A percentile compares a stretch with the other conserved stretches of the same genome.
phyloP scores from a whole-genome alignment of 2,888 invertebrate species.

The Epinotia ramella region DNA sequence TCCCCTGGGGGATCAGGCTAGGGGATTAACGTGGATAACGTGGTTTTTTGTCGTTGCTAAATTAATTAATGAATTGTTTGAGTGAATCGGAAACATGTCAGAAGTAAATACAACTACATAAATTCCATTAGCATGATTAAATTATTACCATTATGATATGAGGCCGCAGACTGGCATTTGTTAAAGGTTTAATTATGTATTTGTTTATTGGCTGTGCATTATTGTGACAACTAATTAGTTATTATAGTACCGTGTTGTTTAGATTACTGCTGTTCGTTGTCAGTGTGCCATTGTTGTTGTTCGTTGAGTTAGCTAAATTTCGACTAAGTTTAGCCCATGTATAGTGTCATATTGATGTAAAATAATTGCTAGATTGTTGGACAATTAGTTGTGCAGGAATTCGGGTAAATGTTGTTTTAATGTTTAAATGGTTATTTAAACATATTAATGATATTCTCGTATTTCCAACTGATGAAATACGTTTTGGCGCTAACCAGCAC shows the following conservation, averaged over 20 bases:
- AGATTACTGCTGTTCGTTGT: constrained; percentile 28
- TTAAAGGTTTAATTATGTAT: constrained; percentile 34
- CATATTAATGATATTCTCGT: neutral
- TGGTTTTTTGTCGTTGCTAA: neutral
- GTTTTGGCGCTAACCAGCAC: too few relatives aligned
- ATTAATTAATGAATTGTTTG: neutral
- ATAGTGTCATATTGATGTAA: constrained; percentile 1
- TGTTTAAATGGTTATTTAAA: neutral
- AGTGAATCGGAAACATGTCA: neutral
- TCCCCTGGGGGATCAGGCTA: too few relatives aligned
- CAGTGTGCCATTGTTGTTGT: constrained; percentile 47
- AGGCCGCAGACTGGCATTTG: neutral
- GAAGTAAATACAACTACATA: neutral
- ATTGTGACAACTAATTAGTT: constrained; percentile 46
- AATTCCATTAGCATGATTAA: neutral
- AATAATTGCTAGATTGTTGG: constrained; percentile 8
- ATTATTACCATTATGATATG: neutral
- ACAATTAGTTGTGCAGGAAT: neutral
- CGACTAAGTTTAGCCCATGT: neutral
- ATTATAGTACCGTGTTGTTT: constrained; percentile 22
- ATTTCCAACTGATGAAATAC: neutral
- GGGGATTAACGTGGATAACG: too few relatives aligned
- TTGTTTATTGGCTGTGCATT: constrained; percentile 52
- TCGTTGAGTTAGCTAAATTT: constrained; percentile 6
- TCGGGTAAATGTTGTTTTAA: neutral